Evolutionary conservation across 2,113 vertebrate genomes (phyloP).

Genomic region (Sylvia atricapilla): DNA sequence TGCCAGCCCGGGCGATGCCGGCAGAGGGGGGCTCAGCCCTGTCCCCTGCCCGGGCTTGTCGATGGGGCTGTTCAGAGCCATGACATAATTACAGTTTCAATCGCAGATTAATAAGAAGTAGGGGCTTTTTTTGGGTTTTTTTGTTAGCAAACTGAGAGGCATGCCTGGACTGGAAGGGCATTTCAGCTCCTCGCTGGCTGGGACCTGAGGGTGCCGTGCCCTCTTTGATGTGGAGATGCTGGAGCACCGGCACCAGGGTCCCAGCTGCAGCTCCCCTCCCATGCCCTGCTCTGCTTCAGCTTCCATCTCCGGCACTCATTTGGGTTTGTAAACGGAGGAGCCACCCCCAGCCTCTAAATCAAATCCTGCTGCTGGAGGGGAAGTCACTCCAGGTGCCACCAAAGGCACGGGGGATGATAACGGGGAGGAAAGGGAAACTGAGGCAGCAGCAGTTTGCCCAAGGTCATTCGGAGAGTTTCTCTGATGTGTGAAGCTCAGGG

Average conservation of each 20-base stretch:
- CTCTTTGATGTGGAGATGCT: constrained; percentile 52
- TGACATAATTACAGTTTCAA: constrained; percentile 75
- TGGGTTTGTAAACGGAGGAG: not conserved
- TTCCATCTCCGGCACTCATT: not conserved
- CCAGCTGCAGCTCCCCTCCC: not conserved
- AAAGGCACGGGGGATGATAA: not conserved
- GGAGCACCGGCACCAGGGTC: not conserved
- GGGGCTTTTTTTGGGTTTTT: constrained; percentile 28
- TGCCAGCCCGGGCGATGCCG: accelerated
- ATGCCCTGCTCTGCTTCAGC: not conserved
- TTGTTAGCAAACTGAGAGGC: constrained; percentile 55
- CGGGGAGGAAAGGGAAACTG: not conserved
- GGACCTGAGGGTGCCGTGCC: constrained; percentile 47
- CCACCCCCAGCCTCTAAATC: not conserved
- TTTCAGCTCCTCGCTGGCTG: constrained; percentile 43
- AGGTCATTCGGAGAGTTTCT: not conserved
- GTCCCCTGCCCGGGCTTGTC: constrained; percentile 44
- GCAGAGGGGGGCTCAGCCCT: accelerated
- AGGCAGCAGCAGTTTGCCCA: not conserved
- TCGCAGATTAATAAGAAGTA: constrained; percentile 71
- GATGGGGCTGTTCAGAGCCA: not conserved
- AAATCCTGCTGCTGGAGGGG: not conserved
- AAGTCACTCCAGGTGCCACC: not conserved
- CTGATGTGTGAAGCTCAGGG: not conserved
- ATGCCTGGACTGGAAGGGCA: constrained; percentile 70